These are phyloP conservation scores for Pangasius macronema DNA, from an alignment of 2,797 vertebrate species.

Conservation along the genomic window DNA sequence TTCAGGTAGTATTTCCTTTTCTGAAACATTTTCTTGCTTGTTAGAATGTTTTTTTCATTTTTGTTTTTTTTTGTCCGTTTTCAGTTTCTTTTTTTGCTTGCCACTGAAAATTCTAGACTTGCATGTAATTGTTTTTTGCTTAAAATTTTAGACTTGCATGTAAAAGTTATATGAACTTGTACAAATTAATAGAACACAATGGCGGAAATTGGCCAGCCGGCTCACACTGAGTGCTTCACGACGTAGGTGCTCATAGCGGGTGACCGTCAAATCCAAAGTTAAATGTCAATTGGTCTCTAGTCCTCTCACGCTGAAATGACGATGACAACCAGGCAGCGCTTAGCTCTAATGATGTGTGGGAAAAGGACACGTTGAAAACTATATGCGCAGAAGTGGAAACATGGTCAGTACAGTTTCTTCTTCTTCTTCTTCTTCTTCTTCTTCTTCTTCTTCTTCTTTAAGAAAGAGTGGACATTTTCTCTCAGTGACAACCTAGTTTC, in stretches of 20 bases:
- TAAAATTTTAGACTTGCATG: not conserved
- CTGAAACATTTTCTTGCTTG: not conserved
- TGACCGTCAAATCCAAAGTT: not conserved
- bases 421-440: not conserved
- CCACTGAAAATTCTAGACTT: not conserved
- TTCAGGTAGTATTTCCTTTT: not conserved
- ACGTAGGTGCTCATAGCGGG: not conserved
- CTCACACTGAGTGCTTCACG: not conserved
- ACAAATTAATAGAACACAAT: not conserved
- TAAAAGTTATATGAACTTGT: not conserved
- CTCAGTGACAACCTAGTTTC: not conserved
- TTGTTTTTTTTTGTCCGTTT: no score
- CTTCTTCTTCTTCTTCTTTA: not conserved
- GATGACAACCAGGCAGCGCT: not conserved
- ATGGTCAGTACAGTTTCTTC: not conserved
- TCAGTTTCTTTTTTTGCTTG: not conserved
- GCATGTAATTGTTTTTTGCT: no score
- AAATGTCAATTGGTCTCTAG: slow-evolving; percentile 12
- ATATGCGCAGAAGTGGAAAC: not conserved
- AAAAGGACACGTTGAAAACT: not conserved
- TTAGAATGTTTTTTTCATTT: no score
- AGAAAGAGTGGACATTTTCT: not conserved
- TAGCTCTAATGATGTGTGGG: not conserved
- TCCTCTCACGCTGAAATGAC: not conserved
- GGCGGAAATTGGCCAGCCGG: not conserved